Conservation (phyloP, 2,888 invertebrate genomes). For the Psylliodes chrysocephalus region DNA sequence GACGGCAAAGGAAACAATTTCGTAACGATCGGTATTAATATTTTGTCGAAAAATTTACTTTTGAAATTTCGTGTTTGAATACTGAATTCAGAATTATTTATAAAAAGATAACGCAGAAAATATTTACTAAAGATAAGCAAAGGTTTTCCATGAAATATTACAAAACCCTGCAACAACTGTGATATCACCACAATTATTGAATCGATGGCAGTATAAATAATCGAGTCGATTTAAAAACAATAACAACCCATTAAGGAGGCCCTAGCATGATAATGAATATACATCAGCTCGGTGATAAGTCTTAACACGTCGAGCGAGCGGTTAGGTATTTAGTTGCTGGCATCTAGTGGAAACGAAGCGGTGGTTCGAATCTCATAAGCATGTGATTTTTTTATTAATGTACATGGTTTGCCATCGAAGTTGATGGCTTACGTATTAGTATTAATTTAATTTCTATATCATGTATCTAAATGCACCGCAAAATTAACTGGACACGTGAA, state of each 20-base stretch:
- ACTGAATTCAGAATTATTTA: conserved; percentile 1
- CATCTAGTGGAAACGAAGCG: too few species aligned
- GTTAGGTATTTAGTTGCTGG: too few species aligned
- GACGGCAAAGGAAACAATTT: background rate
- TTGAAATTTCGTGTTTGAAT: background rate
- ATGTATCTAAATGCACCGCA: too few species aligned
- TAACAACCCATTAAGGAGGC: background rate
- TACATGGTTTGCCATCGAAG: too few species aligned
- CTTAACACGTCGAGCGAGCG: too few species aligned
- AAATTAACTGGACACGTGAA: too few species aligned
- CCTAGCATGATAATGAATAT: too few species aligned
- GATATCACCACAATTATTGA: background rate
- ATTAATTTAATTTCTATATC: too few species aligned
- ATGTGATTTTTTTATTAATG: too few species aligned
- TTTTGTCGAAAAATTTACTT: background rate
- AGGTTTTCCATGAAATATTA: conserved; percentile 8
- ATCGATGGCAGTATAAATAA: background rate
- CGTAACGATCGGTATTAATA: background rate
- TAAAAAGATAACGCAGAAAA: conserved; percentile 8
- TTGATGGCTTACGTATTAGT: too few species aligned
- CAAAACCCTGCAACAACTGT: background rate
- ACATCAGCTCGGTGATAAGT: too few species aligned
- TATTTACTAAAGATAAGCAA: conserved; percentile 2
- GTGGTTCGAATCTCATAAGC: too few species aligned
- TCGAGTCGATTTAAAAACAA: background rate